Conservation (phyloP, 2,113 vertebrate genomes). For the Pseudois nayaur region DNA sequence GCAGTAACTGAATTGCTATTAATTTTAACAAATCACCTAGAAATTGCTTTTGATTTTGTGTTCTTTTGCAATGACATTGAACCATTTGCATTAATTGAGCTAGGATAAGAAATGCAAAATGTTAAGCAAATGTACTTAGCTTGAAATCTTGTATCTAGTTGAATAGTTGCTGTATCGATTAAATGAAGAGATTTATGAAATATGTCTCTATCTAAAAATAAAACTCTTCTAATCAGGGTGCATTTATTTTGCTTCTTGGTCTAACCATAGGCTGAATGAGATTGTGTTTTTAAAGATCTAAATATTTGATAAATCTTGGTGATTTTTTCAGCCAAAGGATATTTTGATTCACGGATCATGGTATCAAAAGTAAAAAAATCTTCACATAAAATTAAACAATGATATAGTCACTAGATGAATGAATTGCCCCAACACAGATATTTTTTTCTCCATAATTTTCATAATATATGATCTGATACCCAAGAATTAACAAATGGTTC, state of each 20-base stretch:
- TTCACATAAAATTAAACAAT: not conserved
- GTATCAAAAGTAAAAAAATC: not conserved
- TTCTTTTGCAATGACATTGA: not conserved
- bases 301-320: not conserved
- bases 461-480: not conserved
- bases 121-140: not conserved
- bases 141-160: not conserved
- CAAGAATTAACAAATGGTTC: not conserved
- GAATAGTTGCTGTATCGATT: not conserved
- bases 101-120: slow-evolving; percentile 21
- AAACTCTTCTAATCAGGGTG: not conserved
- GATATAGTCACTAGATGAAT: not conserved
- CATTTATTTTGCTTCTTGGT: not conserved
- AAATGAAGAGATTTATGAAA: not conserved
- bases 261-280: not conserved
- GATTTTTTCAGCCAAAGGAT: not conserved
- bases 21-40: not conserved
- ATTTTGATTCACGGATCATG: not conserved
- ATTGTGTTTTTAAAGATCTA: not conserved
- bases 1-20: not conserved
- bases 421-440: not conserved
- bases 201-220: slow-evolving; percentile 25
- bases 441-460: not conserved
- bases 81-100: slow-evolving; percentile 1
- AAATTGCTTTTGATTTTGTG: not conserved